A percentile compares a stretch with the other conserved stretches of the same genome.
Conservation (phyloP, 2,888 invertebrate species). For the Teinopalpus imperialis region DNA sequence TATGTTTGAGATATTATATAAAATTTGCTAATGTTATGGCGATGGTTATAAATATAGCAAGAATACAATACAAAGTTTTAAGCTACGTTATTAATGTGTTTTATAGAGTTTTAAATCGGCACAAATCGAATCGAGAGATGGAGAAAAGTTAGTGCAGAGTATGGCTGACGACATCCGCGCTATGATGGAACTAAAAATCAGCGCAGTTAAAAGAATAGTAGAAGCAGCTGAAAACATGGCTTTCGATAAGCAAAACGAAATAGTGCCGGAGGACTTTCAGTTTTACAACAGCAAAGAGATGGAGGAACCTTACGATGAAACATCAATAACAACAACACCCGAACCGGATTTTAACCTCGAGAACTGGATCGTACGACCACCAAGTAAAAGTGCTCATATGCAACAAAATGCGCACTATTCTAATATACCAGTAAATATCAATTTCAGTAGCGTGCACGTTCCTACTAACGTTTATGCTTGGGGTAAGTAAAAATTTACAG, state of each 20-base stretch:
- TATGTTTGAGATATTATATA: too few relatives aligned
- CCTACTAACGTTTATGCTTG: constrained; percentile 97
- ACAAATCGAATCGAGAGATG: constrained; percentile 88
- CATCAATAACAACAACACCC: constrained; percentile 70
- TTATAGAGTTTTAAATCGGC: constrained; percentile 90
- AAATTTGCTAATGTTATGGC: too few relatives aligned
- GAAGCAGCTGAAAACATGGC: constrained; percentile 94
- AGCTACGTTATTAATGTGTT: constrained; percentile 32
- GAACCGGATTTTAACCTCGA: constrained; percentile 79
- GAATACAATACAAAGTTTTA: too few relatives aligned
- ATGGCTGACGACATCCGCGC: constrained; percentile 92
- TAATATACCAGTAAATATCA: constrained; percentile 88
- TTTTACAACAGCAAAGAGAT: constrained; percentile 88
- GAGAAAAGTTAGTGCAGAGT: constrained; percentile 89
- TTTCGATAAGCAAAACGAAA: constrained; percentile 77
- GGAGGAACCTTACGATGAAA: constrained; percentile 80
- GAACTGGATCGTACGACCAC: constrained; percentile 77
- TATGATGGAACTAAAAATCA: constrained; percentile 94
- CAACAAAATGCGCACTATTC: constrained; percentile 89
- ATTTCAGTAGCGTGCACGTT: constrained; percentile 94
- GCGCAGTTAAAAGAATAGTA: constrained; percentile 93
- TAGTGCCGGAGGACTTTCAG: constrained; percentile 83
- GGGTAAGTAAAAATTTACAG: constrained; percentile 73
- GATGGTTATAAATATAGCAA: too few relatives aligned
- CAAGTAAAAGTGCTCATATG: constrained; percentile 84